Evolutionary conservation across 2,113 vertebrate genomes (phyloP), one percentile per base, ranked within the genome.

Genomic region (Erpornis zantholeuca): DNA sequence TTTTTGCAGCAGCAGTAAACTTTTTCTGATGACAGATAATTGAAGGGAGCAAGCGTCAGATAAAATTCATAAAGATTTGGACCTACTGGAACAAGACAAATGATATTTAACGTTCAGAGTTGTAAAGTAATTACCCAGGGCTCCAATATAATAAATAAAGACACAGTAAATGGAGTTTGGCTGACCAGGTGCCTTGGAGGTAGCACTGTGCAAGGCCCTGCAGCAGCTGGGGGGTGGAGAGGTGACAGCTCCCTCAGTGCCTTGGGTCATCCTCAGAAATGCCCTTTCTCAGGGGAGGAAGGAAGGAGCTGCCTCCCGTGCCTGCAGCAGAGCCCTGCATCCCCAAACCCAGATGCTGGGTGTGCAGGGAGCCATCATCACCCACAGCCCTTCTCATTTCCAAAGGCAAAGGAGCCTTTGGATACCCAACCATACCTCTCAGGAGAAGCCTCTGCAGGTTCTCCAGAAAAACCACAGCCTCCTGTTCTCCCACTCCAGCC

Each of bases 91-190:
- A 92, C 70, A 91, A 85, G 80, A 95, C 92, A 93, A 92, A 92
- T 82, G 44, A 83, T 64, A 78, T 90, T 96, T 90, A 95, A 77
- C 82, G 78, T 71, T 93, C 83, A 75, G 92, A 77, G 56, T 64
- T 88, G 83, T 94, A 92, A 81, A 95, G 90, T 94, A 91, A 96
- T 97, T 96, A 88, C 81, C 83, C 73, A 68, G 81, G 79, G 57
- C 60, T 92, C 71, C 27, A 27, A 44, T 60, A 40, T 91, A 87
- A 95, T 94, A 88, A 96, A 95, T 94, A 90, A 45, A 84, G 52
- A 49, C 68, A 38, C 25, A 56, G 60, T 42, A 91, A 92, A 96
- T 63, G 82, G 93, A 93, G 79, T 91, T 91, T 61, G 65, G 40
- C 76, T 91, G 88, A 68, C 88, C 93, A 86, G 88, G 86, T 76